Base-by-base conservation (phyloP, 2,113 vertebrate species). In the Craseonycteris thonglongyai region DNA sequence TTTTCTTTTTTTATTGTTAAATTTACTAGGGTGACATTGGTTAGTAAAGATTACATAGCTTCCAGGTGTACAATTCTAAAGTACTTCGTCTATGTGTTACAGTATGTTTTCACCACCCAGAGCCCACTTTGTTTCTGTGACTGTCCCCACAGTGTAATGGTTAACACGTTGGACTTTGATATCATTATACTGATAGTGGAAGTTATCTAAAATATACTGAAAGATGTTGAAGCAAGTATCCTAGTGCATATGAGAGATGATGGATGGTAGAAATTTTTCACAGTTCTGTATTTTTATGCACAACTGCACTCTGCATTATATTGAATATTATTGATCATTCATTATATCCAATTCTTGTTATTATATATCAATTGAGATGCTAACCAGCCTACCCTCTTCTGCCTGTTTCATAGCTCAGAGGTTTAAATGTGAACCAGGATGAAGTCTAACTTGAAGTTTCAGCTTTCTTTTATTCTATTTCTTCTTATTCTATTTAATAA, bases 401-500 rank as follows among this genome's bases (percentile, higher is more conserved):
- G 28, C 30, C 58, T 72, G 0, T 72, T 88, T 94, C 19, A 95
- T 22, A 81, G 63, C 22, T 88, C 26, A 76, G 54, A 91, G 21
- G 10, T 51, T 85, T 75, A 80, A 68, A 89, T 59, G 42, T 88
- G 63, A 88, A 85, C 18, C 14, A 80, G 24, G 51, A 75, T 90
- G 33, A 85, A 80, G 74, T 56, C 30, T 66, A 90, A 74, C 11
- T 75, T 90, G 49, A 86, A 91, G 42, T 63, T 94, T 78, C 56
- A 72, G 38, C 26, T 83, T 81, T 88, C 15, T 83, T 94, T 83
- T 66, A 79, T 61, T 54, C 30, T 89, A 75, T 54, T 61, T 28
- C 15, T 83, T 94, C 54, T 83, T 66, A 79, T 61, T 54, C 30
- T 89, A 75, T 54, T 61, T 28, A 65, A 65, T 92, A 96, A 92